A percentile compares a stretch with the other conserved stretches of the same genome.
These are phyloP conservation scores for Capromys pilorides DNA, from an alignment of 2,797 vertebrate species.

Conservation along the genomic window DNA sequence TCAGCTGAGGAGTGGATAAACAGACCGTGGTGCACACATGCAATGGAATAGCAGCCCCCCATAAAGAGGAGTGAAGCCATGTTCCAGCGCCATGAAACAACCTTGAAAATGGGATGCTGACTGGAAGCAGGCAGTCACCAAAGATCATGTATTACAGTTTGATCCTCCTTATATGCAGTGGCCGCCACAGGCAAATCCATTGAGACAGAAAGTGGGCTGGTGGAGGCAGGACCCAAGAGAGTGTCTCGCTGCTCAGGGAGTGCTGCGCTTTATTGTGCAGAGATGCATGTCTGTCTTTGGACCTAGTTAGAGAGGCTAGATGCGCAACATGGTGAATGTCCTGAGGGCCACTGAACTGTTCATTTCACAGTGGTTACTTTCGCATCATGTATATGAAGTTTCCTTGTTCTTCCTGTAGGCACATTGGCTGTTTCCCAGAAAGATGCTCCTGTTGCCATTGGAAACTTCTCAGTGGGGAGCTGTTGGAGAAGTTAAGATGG, in stretches of 20 bases:
- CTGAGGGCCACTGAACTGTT: neutral
- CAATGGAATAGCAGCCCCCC: neutral
- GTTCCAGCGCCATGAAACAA: fast-evolving
- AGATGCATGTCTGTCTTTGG: neutral
- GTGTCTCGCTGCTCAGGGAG: too few relatives aligned
- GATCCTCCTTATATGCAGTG: neutral
- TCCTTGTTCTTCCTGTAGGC: neutral
- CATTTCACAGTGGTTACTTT: neutral
- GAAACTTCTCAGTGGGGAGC: neutral
- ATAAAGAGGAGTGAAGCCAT: neutral
- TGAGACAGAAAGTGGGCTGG: neutral
- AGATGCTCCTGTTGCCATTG: neutral
- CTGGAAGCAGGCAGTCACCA: neutral
- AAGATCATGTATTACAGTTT: fast-evolving
- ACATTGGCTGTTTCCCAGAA: neutral
- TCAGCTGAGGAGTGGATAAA: fast-evolving
- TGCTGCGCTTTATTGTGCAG: neutral
- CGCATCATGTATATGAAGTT: neutral
- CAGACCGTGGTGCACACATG: neutral
- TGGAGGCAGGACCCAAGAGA: fast-evolving
- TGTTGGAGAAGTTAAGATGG: neutral
- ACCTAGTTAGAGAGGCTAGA: neutral
- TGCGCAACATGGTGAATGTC: neutral
- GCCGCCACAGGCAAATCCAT: fast-evolving
- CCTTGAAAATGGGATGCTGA: neutral